Base-by-base conservation (phyloP, 1,140 invertebrate genomes). In the Nasonia vitripennis region DNA sequence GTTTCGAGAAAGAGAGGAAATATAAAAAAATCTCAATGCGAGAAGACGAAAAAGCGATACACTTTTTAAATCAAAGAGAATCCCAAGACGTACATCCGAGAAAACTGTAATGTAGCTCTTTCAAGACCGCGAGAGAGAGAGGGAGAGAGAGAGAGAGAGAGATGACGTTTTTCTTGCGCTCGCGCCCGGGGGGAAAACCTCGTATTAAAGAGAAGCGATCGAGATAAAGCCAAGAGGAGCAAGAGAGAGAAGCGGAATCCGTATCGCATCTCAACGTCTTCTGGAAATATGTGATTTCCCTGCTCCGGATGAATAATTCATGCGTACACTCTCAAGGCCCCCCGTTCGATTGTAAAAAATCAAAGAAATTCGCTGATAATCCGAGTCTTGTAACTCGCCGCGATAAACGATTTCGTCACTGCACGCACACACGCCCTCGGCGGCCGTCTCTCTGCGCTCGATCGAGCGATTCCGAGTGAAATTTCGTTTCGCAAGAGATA, bases 31-130 rank as follows among this genome's bases (percentile, higher is more conserved):
- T 67, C 62, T 67, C n/a, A 20, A 67, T 6, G 5, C 9, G 11
- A 20, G 62, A 67, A 6, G 0, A 37, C 55, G 3, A 20, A 20
- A 62, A 62, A 62, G 31, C 68, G 23, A 34, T 34, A 34, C 31
- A 71, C 67, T 80, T 45, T 70, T 34, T 14, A 68, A 81, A 70
- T 11, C 27, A 81, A 73, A 81, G 68, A 73, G 80, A 73, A 81
- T n/a, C 41, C 48, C 27, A 11, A 73, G 45, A 51, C 55, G 55
- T 34, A 51, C 10, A 51, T 51, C 68, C 31, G 68, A 51, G 31
- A 73, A 23, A 70, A n/a, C 45, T 20, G 45, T 34, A 81, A 81
- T 81, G 45, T 34, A 45, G n/a, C 12, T 81, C 70, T 55, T 70
- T 73, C 23, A 81, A 55, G 48, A 55, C 27, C 37, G 37, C 67